Percentiles rank a stretch among this genome's conserved stretches.
These are phyloP conservation scores for Holacanthus passer DNA, from an alignment of 2,113 vertebrate species.

Conservation along the genomic window DNA sequence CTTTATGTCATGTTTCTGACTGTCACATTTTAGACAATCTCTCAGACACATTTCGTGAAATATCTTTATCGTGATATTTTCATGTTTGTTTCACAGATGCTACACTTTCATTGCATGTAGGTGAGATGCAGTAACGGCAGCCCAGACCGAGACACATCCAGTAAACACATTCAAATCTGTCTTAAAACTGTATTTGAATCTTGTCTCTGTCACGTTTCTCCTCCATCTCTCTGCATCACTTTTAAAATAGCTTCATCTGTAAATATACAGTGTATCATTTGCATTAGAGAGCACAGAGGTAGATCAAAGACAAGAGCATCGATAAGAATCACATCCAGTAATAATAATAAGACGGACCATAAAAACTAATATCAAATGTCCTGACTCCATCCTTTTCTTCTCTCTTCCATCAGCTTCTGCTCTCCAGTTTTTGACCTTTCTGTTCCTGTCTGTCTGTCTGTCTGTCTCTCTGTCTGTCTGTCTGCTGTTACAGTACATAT, in stretches of 20 bases:
- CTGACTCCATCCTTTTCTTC: not conserved
- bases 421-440: conserved; percentile 12
- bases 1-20: no score
- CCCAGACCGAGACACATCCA: no score
- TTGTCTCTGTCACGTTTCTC: no score
- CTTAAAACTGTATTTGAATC: no score
- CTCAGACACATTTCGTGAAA: no score
- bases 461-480: no score
- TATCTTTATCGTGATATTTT: no score
- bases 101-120: no score
- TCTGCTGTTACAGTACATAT: not conserved
- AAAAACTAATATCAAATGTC: not conserved
- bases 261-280: not conserved
- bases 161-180: no score
- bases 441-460: not conserved
- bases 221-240: not conserved
- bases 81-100: no score
- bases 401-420: conserved; percentile 1
- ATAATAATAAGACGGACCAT: not conserved
- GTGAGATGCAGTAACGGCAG: no score
- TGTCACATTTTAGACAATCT: no score
- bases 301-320: not conserved
- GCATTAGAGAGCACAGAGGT: not conserved
- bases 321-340: not conserved
- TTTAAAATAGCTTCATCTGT: not conserved